Evolutionary conservation across 2,797 vertebrate species (phyloP), one percentile per base, ranked within the genome.

Genomic region (Gymnodraco acuticeps): DNA sequence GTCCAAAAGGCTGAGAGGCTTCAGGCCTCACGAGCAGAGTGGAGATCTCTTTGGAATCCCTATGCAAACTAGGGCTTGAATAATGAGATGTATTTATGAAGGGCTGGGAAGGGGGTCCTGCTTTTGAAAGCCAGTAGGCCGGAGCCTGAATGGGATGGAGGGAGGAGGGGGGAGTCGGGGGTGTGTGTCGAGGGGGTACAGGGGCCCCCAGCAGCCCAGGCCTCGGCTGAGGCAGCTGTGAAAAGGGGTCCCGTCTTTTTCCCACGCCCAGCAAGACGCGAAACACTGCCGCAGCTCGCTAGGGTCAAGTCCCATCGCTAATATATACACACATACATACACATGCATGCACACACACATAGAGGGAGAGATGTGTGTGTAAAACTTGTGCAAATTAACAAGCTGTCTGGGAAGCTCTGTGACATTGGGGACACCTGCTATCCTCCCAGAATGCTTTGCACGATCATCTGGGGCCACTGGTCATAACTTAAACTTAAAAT

Each of bases 31-130:
- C 75, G 82, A 94, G 90, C 92, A 66, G 85, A 91, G 88, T 83
- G 82, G 86, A 88, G 93, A 90, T 94, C 93, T 92, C 92, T 94
- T 94, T 89, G 91, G 94, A 94, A 93, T 94, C 93, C 90, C 93
- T 95, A 96, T 95, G 96, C 94, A 90, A 93, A 87, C 89, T 89
- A 59, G 93, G 88, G 89, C 86, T 84, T 94, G 95, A 96, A 96
- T 97, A 97, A 97, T 96, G 95, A 96, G 95, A 94, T 94, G 94
- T 95, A 95, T 96, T 96, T 96, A 95, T 95, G 95, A 95, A 96
- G 94, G 87, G 86, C 84, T 81, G 87, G 81, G 80, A 88, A 87
- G 90, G 87, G 85, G 89, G 82, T 88, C 78, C 80, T 53, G 88
- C 91, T 94, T 89, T 92, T 94, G 92, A 94, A 94, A 95, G 89